These are phyloP conservation scores for Cancer borealis DNA, from an alignment of 2,888 invertebrate species.

Conservation along the genomic window DNA sequence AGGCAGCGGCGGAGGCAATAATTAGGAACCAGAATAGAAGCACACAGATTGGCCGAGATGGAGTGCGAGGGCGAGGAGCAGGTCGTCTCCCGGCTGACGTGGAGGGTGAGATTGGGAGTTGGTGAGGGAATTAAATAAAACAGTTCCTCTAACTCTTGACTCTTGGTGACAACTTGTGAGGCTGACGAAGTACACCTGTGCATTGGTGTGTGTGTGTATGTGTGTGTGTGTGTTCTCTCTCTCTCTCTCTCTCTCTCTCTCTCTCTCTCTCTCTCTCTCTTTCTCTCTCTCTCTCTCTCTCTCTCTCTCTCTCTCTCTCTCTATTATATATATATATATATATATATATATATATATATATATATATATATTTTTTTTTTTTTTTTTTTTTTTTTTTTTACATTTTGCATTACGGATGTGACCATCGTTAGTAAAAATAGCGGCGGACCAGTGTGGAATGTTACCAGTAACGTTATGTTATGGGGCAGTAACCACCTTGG, in stretches of 20 bases:
- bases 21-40: conserved; percentile 25
- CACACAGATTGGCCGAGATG: conserved; percentile 7
- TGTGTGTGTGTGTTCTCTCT: neutral
- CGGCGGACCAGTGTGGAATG: no score
- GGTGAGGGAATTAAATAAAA: neutral
- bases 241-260: neutral
- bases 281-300: neutral
- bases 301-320: neutral
- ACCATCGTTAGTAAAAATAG: no score
- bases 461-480: no score
- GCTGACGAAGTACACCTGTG: neutral
- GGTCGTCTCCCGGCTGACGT: neutral
- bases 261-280: neutral
- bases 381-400: neutral
- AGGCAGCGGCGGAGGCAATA: conserved; percentile 9
- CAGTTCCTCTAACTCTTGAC: neutral
- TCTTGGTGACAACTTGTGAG: neutral
- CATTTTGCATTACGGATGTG: neutral
- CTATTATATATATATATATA: neutral
- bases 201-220: neutral
- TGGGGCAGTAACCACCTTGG: no score
- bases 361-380: neutral
- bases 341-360: no score
- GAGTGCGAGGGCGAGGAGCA: conserved; percentile 48
- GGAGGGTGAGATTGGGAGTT: conserved; percentile 9